phyloP scores from a whole-genome alignment of 1,140 invertebrate genomes.

The Cydia amplana region DNA sequence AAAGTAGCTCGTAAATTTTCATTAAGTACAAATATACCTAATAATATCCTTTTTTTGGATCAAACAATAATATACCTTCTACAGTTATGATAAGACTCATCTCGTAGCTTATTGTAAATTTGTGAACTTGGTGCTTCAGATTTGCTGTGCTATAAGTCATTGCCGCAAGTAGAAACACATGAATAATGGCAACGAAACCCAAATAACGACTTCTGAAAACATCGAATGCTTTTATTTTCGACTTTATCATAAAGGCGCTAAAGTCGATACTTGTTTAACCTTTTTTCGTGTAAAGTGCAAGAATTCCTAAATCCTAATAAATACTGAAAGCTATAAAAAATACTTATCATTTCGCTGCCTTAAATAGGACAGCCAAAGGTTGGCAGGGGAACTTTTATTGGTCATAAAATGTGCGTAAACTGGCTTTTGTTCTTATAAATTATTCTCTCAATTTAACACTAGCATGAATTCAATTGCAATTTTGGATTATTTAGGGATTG shows the following conservation, averaged over 20 bases:
- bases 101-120: background rate
- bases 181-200: background rate
- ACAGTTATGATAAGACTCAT: background rate
- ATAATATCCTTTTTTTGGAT: background rate
- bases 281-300: background rate
- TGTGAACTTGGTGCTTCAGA: background rate
- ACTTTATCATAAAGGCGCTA: background rate
- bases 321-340: background rate
- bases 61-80: background rate
- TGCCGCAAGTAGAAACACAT: constrained; percentile 7
- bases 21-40: background rate
- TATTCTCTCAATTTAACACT: background rate
- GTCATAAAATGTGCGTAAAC: constrained; percentile 3
- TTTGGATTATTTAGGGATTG: background rate
- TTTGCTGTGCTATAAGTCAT: constrained; percentile 13
- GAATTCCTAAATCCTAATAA: constrained; percentile 18
- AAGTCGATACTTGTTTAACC: background rate
- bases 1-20: background rate
- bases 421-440: background rate
- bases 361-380: constrained; percentile 16
- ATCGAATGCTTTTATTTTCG: background rate
- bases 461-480: background rate
- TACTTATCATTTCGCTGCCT: constrained; percentile 4
- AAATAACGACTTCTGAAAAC: background rate
- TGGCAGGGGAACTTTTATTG: constrained; percentile 9